phyloP scores from a whole-genome alignment of 2,113 vertebrate species.

The Oryzias celebensis region DNA sequence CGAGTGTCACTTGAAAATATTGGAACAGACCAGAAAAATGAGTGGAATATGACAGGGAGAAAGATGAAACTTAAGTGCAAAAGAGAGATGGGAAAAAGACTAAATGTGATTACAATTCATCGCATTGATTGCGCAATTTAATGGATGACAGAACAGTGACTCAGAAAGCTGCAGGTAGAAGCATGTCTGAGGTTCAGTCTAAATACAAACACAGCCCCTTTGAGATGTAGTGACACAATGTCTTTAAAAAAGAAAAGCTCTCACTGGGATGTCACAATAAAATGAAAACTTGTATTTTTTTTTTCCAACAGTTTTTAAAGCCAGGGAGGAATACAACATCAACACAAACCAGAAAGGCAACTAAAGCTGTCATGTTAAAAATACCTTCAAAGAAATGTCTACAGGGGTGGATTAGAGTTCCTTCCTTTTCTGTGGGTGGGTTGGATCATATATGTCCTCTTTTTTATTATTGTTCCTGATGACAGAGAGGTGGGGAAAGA shows the following conservation, averaged over 20 bases:
- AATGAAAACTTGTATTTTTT: too few species aligned
- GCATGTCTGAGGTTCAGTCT: neutral
- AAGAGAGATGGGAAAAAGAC: conserved; percentile 12
- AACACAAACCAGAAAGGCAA: too few species aligned
- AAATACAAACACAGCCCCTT: neutral
- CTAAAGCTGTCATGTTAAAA: neutral
- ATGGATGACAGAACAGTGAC: neutral
- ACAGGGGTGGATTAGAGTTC: neutral
- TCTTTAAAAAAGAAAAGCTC: neutral
- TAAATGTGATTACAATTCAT: neutral
- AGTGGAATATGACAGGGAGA: conserved; percentile 16
- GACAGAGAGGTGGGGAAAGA: neutral
- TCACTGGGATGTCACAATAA: neutral
- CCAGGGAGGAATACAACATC: too few species aligned
- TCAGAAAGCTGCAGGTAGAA: neutral
- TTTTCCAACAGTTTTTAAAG: neutral
- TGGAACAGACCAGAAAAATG: conserved; percentile 25
- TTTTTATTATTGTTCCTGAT: conserved; percentile 5
- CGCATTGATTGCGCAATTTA: conserved; percentile 15
- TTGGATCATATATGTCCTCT: neutral
- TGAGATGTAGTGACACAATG: neutral
- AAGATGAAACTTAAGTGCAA: conserved; percentile 7
- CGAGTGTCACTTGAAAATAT: conserved; percentile 34
- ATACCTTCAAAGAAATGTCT: neutral
- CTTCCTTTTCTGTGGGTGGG: too few species aligned